Evolutionary conservation across 2,888 invertebrate genomes (phyloP).

Genomic region (Conistra vaccinii): DNA sequence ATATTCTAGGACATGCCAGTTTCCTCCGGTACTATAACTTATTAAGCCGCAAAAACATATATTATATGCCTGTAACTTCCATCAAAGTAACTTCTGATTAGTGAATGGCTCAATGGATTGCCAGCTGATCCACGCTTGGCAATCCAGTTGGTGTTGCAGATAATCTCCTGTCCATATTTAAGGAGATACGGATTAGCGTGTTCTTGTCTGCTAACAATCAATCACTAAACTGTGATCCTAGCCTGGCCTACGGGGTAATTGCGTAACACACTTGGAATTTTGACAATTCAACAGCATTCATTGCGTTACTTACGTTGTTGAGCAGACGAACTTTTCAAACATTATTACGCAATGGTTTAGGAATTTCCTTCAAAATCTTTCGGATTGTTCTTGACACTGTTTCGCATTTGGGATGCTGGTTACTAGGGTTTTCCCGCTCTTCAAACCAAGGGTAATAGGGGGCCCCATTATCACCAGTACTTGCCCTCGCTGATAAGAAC

Average conservation of each 20-base stretch:
- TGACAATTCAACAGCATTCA: too few species aligned
- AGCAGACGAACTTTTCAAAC: too few species aligned
- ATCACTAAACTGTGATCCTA: not conserved
- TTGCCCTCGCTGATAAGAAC: constrained; percentile 11
- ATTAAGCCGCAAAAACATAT: not conserved
- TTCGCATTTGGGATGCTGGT: too few species aligned
- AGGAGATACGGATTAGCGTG: too few species aligned
- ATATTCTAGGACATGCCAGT: too few species aligned
- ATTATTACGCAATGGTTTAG: too few species aligned
- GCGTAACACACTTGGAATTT: too few species aligned
- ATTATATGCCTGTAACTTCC: not conserved
- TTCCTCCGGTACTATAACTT: not conserved
- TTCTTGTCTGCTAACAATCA: not conserved
- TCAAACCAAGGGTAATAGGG: not conserved
- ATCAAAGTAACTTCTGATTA: not conserved
- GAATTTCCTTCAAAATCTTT: too few species aligned
- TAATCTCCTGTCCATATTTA: not conserved
- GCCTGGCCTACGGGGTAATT: not conserved
- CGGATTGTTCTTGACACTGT: too few species aligned
- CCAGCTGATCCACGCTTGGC: not conserved
- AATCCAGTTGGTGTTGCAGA: not conserved
- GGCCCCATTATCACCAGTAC: constrained; percentile 1
- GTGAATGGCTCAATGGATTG: not conserved
- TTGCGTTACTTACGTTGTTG: too few species aligned
- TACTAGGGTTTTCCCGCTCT: not conserved